Percentiles rank a stretch among this genome's conserved stretches.
These are phyloP conservation scores for Orestias chungarensis DNA, from an alignment of 2,797 vertebrate species.

Conservation along the genomic window DNA sequence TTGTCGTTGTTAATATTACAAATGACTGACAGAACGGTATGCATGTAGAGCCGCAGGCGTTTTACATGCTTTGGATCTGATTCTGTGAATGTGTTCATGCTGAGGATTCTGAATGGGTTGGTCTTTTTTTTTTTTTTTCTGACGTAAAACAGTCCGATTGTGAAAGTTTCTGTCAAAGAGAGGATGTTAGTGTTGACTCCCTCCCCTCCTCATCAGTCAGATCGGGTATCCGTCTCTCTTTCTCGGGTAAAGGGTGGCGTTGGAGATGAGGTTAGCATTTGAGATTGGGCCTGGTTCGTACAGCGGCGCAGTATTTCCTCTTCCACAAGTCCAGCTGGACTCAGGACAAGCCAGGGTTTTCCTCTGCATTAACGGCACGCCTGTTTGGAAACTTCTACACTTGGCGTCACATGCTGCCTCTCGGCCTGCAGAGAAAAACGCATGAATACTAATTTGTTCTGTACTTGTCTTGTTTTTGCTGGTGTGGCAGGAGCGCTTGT, in stretches of 20 bases:
- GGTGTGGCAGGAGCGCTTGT: background rate
- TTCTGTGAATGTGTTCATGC: conserved; percentile 24
- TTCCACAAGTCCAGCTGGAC: conserved; percentile 25
- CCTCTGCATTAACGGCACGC: conserved; percentile 12
- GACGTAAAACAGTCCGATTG: conserved; percentile 55
- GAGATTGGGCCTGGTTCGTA: conserved; percentile 59
- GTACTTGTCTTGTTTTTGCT: conserved; percentile 11
- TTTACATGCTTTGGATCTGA: conserved; percentile 18
- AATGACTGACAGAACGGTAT: conserved; percentile 13
- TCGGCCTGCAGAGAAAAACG: conserved; percentile 22
- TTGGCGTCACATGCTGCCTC: conserved; percentile 40
- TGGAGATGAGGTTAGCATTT: conserved; percentile 71
- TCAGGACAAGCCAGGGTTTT: conserved; percentile 23
- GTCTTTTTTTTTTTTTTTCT: conserved; percentile 26
- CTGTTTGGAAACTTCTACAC: conserved; percentile 9
- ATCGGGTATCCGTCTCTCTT: conserved; percentile 22
- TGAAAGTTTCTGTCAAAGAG: conserved; percentile 48
- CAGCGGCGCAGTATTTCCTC: conserved; percentile 63
- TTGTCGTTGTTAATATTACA: background rate
- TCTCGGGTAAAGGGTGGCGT: conserved; percentile 60
- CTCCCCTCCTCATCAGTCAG: conserved; percentile 32
- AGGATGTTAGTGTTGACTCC: conserved; percentile 42
- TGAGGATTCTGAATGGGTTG: conserved; percentile 44
- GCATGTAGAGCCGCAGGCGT: conserved; percentile 1
- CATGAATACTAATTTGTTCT: conserved; percentile 16